Conservation (phyloP, 2,888 invertebrate species). For the Palloptera scutellata region DNA sequence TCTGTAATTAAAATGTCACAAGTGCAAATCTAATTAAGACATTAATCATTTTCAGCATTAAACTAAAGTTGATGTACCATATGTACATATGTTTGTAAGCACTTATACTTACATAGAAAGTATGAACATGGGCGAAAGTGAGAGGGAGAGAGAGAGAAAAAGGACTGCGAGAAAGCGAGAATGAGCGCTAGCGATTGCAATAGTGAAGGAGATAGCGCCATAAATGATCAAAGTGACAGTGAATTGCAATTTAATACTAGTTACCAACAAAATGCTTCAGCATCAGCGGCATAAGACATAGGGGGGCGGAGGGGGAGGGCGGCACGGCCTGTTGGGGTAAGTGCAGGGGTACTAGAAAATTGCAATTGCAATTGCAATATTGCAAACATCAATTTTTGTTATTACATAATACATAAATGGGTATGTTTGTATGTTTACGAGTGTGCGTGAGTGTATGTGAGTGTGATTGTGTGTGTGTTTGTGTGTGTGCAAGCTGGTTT, state of each 20-base stretch:
- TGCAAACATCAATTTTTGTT: background rate
- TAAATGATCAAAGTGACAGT: conserved; percentile 4
- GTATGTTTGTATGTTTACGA: background rate
- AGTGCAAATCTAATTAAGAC: conserved; percentile 28
- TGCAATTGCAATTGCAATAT: conserved; percentile 2
- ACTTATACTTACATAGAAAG: too few relatives aligned
- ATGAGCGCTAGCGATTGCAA: too few relatives aligned
- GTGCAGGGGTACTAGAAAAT: background rate
- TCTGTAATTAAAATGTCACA: conserved; percentile 26
- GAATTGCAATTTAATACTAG: conserved; percentile 20
- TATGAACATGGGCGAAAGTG: too few relatives aligned
- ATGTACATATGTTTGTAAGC: too few relatives aligned
- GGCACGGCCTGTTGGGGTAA: background rate
- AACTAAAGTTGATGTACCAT: background rate
- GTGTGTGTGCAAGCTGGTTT: background rate
- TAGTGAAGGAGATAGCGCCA: too few relatives aligned
- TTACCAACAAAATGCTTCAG: background rate
- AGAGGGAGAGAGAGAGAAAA: too few relatives aligned
- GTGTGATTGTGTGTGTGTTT: background rate
- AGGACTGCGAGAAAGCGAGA: too few relatives aligned
- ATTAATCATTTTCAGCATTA: conserved; percentile 26
- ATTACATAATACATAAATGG: background rate
- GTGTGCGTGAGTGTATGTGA: background rate
- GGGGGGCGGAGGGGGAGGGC: too few relatives aligned
- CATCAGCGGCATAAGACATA: background rate